Evolutionary conservation across 2,797 vertebrate genomes (phyloP).

Genomic region (Cossypha polioptera): DNA sequence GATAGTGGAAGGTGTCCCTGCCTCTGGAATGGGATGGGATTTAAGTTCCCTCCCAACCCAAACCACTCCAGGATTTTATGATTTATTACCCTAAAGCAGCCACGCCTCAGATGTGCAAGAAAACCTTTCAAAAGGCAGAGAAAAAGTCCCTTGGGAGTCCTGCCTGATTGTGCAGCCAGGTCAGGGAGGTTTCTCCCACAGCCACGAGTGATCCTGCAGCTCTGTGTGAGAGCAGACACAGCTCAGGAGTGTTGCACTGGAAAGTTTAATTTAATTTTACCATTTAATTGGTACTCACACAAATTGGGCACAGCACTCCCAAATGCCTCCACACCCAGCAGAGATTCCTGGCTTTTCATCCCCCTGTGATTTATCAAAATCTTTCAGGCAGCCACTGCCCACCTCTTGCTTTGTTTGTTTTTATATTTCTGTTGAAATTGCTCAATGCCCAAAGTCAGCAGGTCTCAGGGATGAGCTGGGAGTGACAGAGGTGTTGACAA

Average conservation of each 20-base stretch:
- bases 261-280: too few species aligned
- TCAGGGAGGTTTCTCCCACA: background rate
- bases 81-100: background rate
- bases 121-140: background rate
- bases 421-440: background rate
- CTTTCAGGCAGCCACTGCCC: background rate
- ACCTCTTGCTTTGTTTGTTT: background rate
- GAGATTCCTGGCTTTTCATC: background rate
- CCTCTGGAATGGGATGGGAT: background rate
- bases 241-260: background rate
- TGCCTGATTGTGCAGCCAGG: background rate
- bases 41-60: background rate
- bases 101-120: background rate
- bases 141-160: background rate
- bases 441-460: background rate
- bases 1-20: background rate
- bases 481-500: background rate
- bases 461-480: background rate
- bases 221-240: background rate
- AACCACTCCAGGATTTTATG: background rate
- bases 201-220: accelerated
- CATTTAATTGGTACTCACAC: background rate
- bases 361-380: background rate
- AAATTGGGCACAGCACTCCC: background rate
- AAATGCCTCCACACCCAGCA: background rate